Conservation (phyloP, 2,888 invertebrate genomes). For the Metalampra italica region DNA sequence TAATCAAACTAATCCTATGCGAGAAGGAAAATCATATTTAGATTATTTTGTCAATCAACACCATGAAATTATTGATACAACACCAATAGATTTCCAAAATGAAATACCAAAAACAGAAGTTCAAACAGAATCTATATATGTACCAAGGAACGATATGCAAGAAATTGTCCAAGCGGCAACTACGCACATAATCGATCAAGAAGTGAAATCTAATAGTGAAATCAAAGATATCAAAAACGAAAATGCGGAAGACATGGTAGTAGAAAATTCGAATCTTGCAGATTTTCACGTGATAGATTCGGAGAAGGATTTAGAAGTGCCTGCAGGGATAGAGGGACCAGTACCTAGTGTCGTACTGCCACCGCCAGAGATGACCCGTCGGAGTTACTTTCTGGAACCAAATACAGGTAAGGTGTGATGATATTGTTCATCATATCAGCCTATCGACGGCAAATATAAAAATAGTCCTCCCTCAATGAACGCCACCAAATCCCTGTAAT, state of each 20-base stretch:
- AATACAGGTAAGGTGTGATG: constrained; percentile 6
- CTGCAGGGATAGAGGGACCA: constrained; percentile 66
- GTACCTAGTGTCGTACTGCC: constrained; percentile 55
- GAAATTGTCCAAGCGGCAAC: not conserved
- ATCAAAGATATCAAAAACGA: not conserved
- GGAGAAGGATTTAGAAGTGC: constrained; percentile 69
- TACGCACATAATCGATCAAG: not conserved
- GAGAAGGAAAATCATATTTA: not conserved
- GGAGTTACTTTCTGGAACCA: constrained; percentile 13
- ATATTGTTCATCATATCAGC: no score
- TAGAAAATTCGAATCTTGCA: constrained; percentile 46
- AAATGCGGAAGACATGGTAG: constrained; percentile 5
- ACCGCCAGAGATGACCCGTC: constrained; percentile 35
- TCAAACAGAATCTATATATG: constrained; percentile 8
- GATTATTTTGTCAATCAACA: not conserved
- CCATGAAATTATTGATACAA: constrained; percentile 3
- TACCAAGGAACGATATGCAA: constrained; percentile 12
- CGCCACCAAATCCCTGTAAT: no score
- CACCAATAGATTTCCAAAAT: constrained; percentile 3
- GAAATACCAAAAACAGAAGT: constrained; percentile 1
- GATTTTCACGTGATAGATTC: constrained; percentile 64
- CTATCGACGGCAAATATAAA: no score
- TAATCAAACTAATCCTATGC: not conserved
- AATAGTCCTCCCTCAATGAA: no score
- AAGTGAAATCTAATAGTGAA: not conserved